Base-by-base conservation (phyloP, 2,888 invertebrate genomes). In the Thyatira batis region DNA sequence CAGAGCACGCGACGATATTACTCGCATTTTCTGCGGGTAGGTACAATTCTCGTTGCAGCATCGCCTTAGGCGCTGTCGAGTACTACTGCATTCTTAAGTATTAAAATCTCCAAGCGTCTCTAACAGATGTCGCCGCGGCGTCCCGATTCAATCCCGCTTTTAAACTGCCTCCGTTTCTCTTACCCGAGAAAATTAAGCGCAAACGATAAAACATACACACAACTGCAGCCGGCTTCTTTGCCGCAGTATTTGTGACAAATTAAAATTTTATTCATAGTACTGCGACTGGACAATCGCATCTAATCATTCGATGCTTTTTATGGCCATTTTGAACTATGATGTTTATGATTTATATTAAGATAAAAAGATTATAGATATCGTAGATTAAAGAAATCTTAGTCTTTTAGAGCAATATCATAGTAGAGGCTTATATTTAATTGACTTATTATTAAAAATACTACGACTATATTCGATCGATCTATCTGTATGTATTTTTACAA, bases 91-190 rank as follows among this genome's bases (percentile, higher is more conserved):
- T 74, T 71, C 70, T 73, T 69, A 66, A 67, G 80, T 80, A 85
- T 79, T 84, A 82, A 82, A 84, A 82, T 80, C 71, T 75, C 73
- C 66, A 60, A 71, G 66, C 72, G 76, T 81, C 80, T 60, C 67
- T 60, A 67, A 73, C 84, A 82, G 83, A 78, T 81, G 82, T 77
- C 75, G 73, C 61, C 64, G 58, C 55, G 61, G 73, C 71, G 64
- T 60, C 65, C 68, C 71, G 68, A 80, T 79, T 74, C 78, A 82
- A 82, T 79, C 69, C 65, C 67, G 64, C 62, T 73, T 72, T 80
- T 67, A 75, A 79, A 80, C 77, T 73, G 76, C 69, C 71, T 69
- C 62, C 70, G 64, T 77, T 80, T 80, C 61, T 64, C 69, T 74
- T 71, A 65, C 67, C 55, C 55, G 55, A 63, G 64, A 71, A 78